Evolutionary conservation across 2,113 vertebrate genomes (phyloP), one percentile per base, ranked within the genome.

Genomic region (Atractosteus spatula): DNA sequence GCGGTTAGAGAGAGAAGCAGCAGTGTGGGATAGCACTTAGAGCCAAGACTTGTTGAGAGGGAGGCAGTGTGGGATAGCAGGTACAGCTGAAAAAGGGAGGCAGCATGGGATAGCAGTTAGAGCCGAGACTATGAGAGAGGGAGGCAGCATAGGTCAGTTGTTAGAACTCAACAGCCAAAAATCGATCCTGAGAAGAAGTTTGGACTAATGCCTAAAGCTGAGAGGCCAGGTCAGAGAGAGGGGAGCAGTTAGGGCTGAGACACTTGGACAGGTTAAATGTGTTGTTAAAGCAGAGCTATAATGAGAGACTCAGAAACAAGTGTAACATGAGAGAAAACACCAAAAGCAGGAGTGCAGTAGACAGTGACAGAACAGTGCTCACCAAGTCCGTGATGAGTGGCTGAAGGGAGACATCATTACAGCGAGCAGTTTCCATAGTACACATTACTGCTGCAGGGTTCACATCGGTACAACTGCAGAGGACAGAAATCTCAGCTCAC

Each of bases 381-480:
- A 99, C 97, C 95, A 99, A 80, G 80, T 98, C 94, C 51, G 96
- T 96, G 81, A 96, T 73, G 62, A 99, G 14, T 2, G 96, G 94
- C 67, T 98, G 93, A 71, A 99, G 80, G 2, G 88, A 76, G 4
- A 95, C 92, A 0, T 55, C 68, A 77, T 98, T 99, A 47, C 88
- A 80, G 29, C 70, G 82, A 14, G 96, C 92, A 0, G 97, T 99
- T 85, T 91, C 88, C 44, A 83, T 73, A 0, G 96, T 96, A 78
- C 96, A 99, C 7, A 77, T 83, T 16, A 94, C 93, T 29, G 97
- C 97, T 17, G 83, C 74, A 0, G 92, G 92, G 72, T 98, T 99
- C 81, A 97, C 87, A 73, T 99, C 97, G 2, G 96, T 98, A 83
- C 96, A 98, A 44, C 97, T 99, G 54, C n/a, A 81, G 76, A 16